Conservation (phyloP, 2,797 vertebrate genomes). For the Coregonus ussuriensis region DNA sequence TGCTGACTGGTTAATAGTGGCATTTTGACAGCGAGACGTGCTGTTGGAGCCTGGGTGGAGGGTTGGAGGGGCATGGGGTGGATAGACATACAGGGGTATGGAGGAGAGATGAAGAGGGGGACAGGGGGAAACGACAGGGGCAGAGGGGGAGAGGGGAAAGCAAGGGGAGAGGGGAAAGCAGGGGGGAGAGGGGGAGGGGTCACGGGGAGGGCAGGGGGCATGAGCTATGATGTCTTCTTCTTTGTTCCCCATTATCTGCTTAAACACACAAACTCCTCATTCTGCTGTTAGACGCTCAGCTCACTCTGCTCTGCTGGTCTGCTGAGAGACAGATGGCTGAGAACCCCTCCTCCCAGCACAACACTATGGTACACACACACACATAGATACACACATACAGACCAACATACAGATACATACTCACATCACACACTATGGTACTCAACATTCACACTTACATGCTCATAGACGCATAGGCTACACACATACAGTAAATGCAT, state of each 20-base stretch:
- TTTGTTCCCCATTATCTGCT: constrained; percentile 71
- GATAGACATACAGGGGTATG: constrained; percentile 2
- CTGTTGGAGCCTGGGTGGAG: constrained; percentile 25
- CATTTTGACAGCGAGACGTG: constrained; percentile 61
- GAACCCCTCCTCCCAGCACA: constrained; percentile 1
- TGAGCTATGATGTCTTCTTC: constrained; percentile 47
- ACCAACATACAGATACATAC: neutral
- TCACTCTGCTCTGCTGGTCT: constrained; percentile 57
- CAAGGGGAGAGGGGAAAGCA: constrained; percentile 17
- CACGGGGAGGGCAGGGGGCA: constrained; percentile 32
- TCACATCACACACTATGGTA: neutral
- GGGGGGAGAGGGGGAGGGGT: constrained; percentile 5
- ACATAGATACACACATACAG: neutral
- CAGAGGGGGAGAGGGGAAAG: neutral
- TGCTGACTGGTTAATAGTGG: constrained; percentile 44
- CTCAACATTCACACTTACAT: constrained; percentile 3
- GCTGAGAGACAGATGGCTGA: constrained; percentile 67
- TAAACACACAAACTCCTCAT: constrained; percentile 61
- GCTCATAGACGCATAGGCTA: neutral
- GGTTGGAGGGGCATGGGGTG: neutral
- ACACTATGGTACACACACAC: neutral
- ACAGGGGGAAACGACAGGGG: neutral
- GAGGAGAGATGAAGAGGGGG: neutral
- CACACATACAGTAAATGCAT: neutral
- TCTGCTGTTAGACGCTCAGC: constrained; percentile 33